These are phyloP conservation scores for Psilanteris sp. DNA, from an alignment of 1,140 invertebrate species.

Conservation along the genomic window DNA sequence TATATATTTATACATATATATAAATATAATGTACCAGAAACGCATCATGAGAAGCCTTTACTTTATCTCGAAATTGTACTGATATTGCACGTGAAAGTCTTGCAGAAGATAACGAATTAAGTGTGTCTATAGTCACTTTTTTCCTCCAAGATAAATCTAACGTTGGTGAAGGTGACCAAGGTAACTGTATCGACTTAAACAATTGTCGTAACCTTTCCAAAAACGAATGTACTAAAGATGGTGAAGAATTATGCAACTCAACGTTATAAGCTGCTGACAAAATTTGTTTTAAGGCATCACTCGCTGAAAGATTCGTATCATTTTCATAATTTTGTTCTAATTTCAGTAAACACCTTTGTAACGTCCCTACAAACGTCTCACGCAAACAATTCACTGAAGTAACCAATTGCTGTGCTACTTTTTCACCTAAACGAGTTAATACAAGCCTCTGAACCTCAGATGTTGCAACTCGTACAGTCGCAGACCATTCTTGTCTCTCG, in stretches of 20 bases:
- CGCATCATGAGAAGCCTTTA: constrained; percentile 68
- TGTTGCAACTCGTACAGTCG: constrained; percentile 81
- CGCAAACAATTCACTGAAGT: constrained; percentile 90
- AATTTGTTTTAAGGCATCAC: constrained; percentile 90
- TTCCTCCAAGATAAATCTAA: constrained; percentile 87
- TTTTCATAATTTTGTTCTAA: constrained; percentile 83
- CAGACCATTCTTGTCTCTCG: constrained; percentile 72
- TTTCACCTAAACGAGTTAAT: constrained; percentile 86
- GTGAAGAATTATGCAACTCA: constrained; percentile 90
- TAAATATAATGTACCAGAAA: constrained; percentile 59
- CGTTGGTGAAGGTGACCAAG: constrained; percentile 83
- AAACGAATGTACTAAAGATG: constrained; percentile 86
- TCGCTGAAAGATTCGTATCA: constrained; percentile 82
- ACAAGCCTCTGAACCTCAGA: constrained; percentile 91
- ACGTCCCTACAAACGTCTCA: constrained; percentile 90
- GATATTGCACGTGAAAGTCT: constrained; percentile 89
- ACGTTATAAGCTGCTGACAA: constrained; percentile 90
- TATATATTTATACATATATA: no score
- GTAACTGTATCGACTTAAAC: constrained; percentile 82
- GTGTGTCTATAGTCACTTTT: constrained; percentile 86
- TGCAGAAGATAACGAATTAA: constrained; percentile 86
- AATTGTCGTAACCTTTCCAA: constrained; percentile 89
- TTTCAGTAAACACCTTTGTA: constrained; percentile 86
- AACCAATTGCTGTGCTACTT: constrained; percentile 89
- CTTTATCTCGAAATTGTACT: constrained; percentile 83